Evolutionary conservation across 2,888 invertebrate species (phyloP).

Genomic region (Thecocarcelia acutangulata): DNA sequence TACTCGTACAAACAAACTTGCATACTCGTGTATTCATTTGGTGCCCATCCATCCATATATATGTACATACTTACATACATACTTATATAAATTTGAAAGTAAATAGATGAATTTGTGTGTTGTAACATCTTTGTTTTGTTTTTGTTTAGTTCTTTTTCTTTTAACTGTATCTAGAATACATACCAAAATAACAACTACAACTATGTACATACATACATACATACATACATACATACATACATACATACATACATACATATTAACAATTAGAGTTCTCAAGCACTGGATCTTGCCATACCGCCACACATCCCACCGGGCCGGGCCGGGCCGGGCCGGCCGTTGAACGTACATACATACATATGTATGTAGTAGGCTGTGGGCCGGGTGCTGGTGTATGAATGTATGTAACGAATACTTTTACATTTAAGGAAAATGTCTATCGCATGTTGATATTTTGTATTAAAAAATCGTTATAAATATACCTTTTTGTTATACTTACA

Average conservation of each 20-base stretch:
- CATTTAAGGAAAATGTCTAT: conserved; percentile 29
- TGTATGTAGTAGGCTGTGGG: not conserved
- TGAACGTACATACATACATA: too few species aligned
- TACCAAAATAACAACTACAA: conserved; percentile 42
- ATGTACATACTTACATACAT: too few species aligned
- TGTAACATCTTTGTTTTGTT: conserved; percentile 8
- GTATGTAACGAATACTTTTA: not conserved
- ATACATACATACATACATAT: too few species aligned
- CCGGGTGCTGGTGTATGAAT: not conserved
- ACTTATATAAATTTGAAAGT: not conserved
- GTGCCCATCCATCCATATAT: too few species aligned
- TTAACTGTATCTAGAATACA: conserved; percentile 39
- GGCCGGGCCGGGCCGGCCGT: too few species aligned
- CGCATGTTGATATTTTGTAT: conserved; percentile 48
- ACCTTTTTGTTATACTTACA: conserved; percentile 1
- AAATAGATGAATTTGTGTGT: not conserved
- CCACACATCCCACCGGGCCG: not conserved
- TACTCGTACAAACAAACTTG: conserved; percentile 2
- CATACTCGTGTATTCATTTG: too few species aligned
- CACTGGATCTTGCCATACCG: conserved; percentile 11
- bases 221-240: too few species aligned
- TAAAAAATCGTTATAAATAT: conserved; percentile 58
- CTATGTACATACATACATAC: too few species aligned
- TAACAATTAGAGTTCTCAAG: conserved; percentile 42
- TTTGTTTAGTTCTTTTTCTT: conserved; percentile 44